Conservation (phyloP, 2,113 vertebrate genomes). For the Ictalurus punctatus region DNA sequence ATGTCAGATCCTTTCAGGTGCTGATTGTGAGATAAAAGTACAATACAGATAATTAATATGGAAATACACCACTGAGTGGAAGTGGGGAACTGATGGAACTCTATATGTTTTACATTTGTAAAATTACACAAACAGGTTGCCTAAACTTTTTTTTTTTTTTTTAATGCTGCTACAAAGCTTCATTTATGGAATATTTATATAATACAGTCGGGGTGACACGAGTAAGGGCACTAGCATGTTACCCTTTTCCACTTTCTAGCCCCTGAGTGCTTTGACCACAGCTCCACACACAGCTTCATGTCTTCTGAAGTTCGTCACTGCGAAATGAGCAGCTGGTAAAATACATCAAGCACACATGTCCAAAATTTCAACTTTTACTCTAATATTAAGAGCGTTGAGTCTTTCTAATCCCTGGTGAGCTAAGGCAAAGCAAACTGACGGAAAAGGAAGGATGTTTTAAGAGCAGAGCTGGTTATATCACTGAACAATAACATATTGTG, state of each 20-base stretch:
- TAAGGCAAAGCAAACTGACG: neutral
- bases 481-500: slow-evolving; percentile 9
- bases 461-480: neutral
- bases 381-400: neutral
- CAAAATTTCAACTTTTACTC: slow-evolving; percentile 3
- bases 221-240: neutral
- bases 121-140: neutral
- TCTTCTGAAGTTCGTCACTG: neutral
- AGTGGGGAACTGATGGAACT: neutral
- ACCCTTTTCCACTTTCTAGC: neutral
- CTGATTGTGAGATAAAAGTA: neutral
- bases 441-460: slow-evolving; percentile 14
- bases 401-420: neutral
- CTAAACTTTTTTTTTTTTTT: neutral
- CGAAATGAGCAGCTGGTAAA: neutral
- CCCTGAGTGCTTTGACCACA: neutral
- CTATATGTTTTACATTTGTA: neutral
- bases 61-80: neutral
- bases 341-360: neutral
- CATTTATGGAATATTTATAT: neutral
- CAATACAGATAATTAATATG: neutral
- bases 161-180: neutral
- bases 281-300: neutral
- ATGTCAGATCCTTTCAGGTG: slow-evolving; percentile 30
- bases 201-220: neutral